Evolutionary conservation across 2,888 invertebrate species (phyloP).

Genomic region (Tetropium fuscum): DNA sequence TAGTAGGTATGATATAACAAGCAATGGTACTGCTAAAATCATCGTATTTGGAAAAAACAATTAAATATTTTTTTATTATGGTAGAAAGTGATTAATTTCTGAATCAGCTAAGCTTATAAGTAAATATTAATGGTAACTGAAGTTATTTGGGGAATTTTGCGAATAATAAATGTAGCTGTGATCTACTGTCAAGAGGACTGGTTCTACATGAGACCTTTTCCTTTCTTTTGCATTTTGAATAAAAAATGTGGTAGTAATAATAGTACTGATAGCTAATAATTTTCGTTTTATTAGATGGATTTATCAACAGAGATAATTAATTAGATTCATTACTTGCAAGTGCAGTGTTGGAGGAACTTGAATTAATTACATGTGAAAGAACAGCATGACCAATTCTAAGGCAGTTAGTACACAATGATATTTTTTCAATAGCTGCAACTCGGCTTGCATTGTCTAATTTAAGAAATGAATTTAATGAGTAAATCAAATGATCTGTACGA

Average conservation of each 20-base stretch:
- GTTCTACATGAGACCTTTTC: slow-evolving; percentile 21
- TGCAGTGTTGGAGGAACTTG: not conserved
- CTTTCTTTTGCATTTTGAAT: slow-evolving; percentile 7
- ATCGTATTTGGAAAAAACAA: slow-evolving; percentile 13
- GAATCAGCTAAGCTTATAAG: slow-evolving; percentile 18
- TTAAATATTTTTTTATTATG: slow-evolving; percentile 3
- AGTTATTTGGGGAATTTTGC: slow-evolving; percentile 17
- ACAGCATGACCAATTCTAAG: slow-evolving; percentile 19
- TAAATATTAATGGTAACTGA: slow-evolving; percentile 5
- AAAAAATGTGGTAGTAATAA: slow-evolving; percentile 15
- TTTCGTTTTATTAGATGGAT: not conserved
- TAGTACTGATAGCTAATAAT: not conserved
- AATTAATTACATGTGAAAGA: slow-evolving; percentile 2
- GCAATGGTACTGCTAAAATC: slow-evolving; percentile 7
- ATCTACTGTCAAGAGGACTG: slow-evolving; percentile 23
- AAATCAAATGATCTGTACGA: slow-evolving; percentile 15
- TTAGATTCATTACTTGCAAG: not conserved
- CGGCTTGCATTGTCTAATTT: slow-evolving; percentile 8
- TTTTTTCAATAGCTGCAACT: not conserved
- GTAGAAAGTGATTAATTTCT: slow-evolving; percentile 19
- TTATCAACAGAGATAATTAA: not conserved
- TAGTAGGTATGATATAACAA: slow-evolving; percentile 26
- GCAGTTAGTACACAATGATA: slow-evolving; percentile 22
- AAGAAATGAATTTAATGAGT: slow-evolving; percentile 15
- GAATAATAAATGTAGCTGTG: slow-evolving; percentile 24